phyloP scores from a whole-genome alignment of 2,797 vertebrate genomes.

The Anguilla marmorata region DNA sequence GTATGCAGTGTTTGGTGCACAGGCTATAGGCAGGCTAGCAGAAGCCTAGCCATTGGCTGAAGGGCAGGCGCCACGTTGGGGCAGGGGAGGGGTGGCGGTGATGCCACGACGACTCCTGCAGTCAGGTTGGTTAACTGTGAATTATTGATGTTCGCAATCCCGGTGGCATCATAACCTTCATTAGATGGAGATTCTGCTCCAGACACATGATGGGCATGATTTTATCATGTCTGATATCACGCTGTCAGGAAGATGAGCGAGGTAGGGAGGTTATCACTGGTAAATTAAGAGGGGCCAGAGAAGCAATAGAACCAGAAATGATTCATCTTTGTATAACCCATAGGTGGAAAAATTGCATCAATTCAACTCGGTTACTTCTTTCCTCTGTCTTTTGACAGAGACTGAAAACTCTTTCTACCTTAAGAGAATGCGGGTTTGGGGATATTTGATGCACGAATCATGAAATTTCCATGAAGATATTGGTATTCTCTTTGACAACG shows the following conservation, averaged over 20 bases:
- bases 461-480: not conserved
- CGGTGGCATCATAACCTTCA: not conserved
- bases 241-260: not conserved
- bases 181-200: not conserved
- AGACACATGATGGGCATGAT: not conserved
- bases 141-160: conserved; percentile 14
- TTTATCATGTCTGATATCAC: not conserved
- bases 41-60: not conserved
- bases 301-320: not conserved
- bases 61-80: not conserved
- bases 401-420: not conserved
- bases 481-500: no score
- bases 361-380: not conserved
- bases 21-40: not conserved
- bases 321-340: not conserved
- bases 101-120: not conserved
- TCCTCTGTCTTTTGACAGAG: not conserved
- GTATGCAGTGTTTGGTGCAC: not conserved
- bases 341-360: not conserved
- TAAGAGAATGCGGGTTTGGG: not conserved
- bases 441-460: not conserved
- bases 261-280: not conserved
- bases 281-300: not conserved
- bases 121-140: conserved; percentile 1
- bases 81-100: not conserved